Evolutionary conservation across 2,888 invertebrate species (phyloP).

Genomic region (Drepanosiphum platanoidis): DNA sequence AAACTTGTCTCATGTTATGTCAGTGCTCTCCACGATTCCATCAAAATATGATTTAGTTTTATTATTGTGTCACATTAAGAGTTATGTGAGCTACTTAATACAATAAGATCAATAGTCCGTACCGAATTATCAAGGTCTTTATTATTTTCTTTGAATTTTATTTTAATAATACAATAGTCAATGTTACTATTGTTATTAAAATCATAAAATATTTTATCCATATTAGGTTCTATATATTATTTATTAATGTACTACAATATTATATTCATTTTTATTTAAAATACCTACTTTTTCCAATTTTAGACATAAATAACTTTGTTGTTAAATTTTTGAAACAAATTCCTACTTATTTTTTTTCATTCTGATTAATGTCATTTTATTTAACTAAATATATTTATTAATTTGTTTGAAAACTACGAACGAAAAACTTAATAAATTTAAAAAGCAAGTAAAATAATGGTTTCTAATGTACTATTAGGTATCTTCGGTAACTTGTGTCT

Average conservation of each 20-base stretch:
- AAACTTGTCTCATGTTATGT: not conserved
- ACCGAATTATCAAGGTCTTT: constrained; percentile 37
- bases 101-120: constrained; percentile 26
- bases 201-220: constrained; percentile 12
- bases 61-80: constrained; percentile 20
- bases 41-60: constrained; percentile 18
- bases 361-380: too few species aligned
- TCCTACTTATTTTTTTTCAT: too few species aligned
- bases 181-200: constrained; percentile 40
- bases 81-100: constrained; percentile 27
- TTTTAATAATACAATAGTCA: not conserved
- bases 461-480: too few species aligned
- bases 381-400: too few species aligned
- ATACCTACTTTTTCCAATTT: not conserved
- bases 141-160: constrained; percentile 38
- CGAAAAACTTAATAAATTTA: too few species aligned
- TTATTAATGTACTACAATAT: too few species aligned
- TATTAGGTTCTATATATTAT: too few species aligned
- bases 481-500: too few species aligned
- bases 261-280: not conserved
- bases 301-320: too few species aligned
- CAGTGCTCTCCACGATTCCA: not conserved
- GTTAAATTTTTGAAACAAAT: too few species aligned
- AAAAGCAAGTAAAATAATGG: too few species aligned
- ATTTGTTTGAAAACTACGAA: too few species aligned